phyloP scores from a whole-genome alignment of 2,888 invertebrate species.

The Morpho deidamia region DNA sequence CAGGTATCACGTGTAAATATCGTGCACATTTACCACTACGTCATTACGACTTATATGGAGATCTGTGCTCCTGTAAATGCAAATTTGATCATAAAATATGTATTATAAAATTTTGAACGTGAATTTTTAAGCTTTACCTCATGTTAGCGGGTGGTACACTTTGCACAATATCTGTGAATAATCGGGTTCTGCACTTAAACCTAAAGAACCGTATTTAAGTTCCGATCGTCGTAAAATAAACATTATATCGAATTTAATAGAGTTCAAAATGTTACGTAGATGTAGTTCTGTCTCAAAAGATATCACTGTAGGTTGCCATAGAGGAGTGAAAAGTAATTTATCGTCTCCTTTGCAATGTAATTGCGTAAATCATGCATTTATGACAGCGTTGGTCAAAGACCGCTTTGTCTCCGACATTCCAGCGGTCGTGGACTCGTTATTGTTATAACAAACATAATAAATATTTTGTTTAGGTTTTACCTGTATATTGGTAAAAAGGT shows the following conservation, averaged over 20 bases:
- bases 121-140: conserved; percentile 58
- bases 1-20: too few relatives aligned
- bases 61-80: conserved; percentile 24
- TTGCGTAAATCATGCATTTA: conserved; percentile 77
- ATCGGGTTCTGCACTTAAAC: conserved; percentile 48
- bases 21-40: too few relatives aligned
- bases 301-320: conserved; percentile 35
- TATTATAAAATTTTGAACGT: conserved; percentile 25
- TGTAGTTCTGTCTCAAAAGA: conserved; percentile 20
- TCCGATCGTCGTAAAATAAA: not conserved
- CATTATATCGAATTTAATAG: conserved; percentile 26
- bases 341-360: conserved; percentile 67
- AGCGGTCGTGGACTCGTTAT: conserved; percentile 50
- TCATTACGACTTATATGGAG: too few relatives aligned
- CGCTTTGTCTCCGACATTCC: conserved; percentile 58
- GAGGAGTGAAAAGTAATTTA: conserved; percentile 70
- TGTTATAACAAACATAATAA: conserved; percentile 51
- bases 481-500: conserved; percentile 21
- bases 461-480: conserved; percentile 31
- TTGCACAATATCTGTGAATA: conserved; percentile 70
- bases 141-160: conserved; percentile 69
- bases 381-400: conserved; percentile 58
- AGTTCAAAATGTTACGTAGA: conserved; percentile 28
- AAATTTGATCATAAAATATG: conserved; percentile 26
- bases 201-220: conserved; percentile 13